phyloP scores from a whole-genome alignment of 2,113 vertebrate genomes.

The Chauna torquata region DNA sequence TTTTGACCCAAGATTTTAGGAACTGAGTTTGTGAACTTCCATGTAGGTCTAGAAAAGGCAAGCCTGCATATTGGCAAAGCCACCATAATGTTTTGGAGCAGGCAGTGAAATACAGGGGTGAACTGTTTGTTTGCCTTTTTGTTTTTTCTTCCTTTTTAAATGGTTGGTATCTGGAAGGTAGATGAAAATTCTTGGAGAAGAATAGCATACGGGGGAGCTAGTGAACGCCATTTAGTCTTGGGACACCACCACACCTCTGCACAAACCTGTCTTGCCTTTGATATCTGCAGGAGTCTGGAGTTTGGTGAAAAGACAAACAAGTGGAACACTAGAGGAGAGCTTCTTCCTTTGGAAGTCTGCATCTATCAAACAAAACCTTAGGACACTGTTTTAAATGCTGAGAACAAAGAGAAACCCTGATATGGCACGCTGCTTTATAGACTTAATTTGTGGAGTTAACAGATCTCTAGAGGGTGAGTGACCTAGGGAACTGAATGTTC shows the following conservation, averaged over 20 bases:
- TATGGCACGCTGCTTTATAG: background rate
- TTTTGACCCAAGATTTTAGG: background rate
- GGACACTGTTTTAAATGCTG: background rate
- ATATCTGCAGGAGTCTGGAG: background rate
- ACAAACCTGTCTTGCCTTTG: background rate
- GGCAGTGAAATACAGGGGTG: background rate
- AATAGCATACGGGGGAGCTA: accelerated
- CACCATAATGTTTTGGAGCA: background rate
- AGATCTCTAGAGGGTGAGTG: background rate
- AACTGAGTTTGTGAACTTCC: background rate
- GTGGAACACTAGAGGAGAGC: background rate
- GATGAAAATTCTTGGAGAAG: background rate
- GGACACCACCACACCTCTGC: background rate
- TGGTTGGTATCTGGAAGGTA: background rate
- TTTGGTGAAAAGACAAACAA: background rate
- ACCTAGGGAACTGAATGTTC: background rate
- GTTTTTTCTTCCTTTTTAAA: background rate
- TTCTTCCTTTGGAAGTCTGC: background rate
- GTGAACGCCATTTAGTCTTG: background rate
- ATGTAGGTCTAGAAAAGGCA: background rate
- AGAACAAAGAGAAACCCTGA: background rate
- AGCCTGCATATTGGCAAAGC: background rate
- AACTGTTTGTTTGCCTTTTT: background rate
- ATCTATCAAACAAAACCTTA: background rate
- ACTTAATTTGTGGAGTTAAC: background rate